Evolutionary conservation across 1,140 invertebrate species (phyloP), one percentile per base, ranked within the genome.

Genomic region (Magallana ariakensis): DNA sequence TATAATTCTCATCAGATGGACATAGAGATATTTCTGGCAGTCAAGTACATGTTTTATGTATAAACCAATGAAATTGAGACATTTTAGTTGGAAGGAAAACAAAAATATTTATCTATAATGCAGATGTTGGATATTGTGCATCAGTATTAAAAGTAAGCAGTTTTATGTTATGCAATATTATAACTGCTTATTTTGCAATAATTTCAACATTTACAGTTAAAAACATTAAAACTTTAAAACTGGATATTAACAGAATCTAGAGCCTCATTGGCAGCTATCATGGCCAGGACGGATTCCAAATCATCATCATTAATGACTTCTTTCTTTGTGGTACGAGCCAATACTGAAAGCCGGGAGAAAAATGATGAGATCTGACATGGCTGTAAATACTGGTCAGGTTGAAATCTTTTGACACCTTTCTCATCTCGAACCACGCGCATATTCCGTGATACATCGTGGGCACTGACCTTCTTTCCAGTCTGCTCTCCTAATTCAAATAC

Each of bases 401-500:
- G 4, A 62, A 86, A 86, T 53, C 11, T 81, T 54, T 86, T 87
- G 15, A n/a, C 0, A 7, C 85, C 85, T 4, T 33, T 9, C 66
- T 83, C 60, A 55, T 83, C 46, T 15, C 80, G 8, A 26, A 11
- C 66, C 8, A 87, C 33, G 10, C 80, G 46, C 85, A 87, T 87
- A 56, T 83, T 87, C 56, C 56, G 58, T 7, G 58, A 56, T 54
- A 87, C 80, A 57, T 66, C 57, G 15, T 9, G 3, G 11, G 81
- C 10, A 56, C 66, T 60, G 1, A 66, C 33, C 19, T 87, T 86
- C 53, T 22, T 58, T 56, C 85, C 80, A 53, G 9, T 87, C 15
- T 26, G 13, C 56, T 87, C 80, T 26, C 80, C 85, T 57, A 10
- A 53, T 56, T 55, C 58, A 83, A 87, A 87, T 66, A 87, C 60